phyloP scores from a whole-genome alignment of 2,113 vertebrate species.

The Thunnus thynnus region DNA sequence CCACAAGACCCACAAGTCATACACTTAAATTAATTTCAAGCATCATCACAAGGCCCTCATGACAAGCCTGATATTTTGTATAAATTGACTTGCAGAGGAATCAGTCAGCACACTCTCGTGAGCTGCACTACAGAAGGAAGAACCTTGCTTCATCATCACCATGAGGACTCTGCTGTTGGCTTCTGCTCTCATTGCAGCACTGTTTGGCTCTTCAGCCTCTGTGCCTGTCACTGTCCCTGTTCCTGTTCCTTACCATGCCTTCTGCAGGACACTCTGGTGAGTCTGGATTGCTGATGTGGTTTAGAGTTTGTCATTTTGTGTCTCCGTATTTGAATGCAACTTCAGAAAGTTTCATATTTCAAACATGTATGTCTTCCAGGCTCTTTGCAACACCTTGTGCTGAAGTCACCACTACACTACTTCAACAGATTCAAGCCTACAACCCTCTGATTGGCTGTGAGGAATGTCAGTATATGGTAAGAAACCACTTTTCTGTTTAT shows the following conservation, averaged over 20 bases:
- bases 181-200: constrained; percentile 41
- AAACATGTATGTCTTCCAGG: constrained; percentile 11
- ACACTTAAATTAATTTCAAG: constrained; percentile 27
- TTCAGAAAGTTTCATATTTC: not conserved
- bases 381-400: constrained; percentile 49
- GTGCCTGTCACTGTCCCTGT: not conserved
- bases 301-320: not conserved
- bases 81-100: not conserved
- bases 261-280: constrained; percentile 63
- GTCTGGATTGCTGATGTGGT: not conserved
- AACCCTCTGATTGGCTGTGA: constrained; percentile 35
- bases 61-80: constrained; percentile 5
- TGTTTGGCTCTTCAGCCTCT: constrained; percentile 24
- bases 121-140: not conserved
- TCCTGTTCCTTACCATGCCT: constrained; percentile 49
- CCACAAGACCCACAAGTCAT: constrained; percentile 13
- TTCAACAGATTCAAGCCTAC: constrained; percentile 52
- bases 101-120: not conserved
- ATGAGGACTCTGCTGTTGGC: constrained; percentile 59
- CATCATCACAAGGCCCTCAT: constrained; percentile 18
- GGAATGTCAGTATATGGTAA: constrained; percentile 50
- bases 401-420: constrained; percentile 23
- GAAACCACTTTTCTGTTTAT: not conserved
- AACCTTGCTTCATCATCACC: not conserved
- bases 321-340: not conserved